These are phyloP conservation scores for Taphrorychus bicolor DNA, from an alignment of 2,888 invertebrate genomes.

Conservation along the genomic window DNA sequence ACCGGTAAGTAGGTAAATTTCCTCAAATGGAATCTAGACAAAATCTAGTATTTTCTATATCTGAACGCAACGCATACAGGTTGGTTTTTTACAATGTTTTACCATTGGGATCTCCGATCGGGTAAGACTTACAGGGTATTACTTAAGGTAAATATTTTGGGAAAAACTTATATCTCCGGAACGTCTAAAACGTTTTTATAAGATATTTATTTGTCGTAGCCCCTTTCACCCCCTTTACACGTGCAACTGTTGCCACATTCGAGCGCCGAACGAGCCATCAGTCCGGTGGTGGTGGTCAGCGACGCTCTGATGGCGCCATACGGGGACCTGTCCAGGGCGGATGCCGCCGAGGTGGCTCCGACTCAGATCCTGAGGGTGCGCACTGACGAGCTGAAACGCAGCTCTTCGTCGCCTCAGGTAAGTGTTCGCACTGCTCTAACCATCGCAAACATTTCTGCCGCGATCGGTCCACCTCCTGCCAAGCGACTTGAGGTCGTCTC, in stretches of 20 bases:
- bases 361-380: slow-evolving; percentile 60
- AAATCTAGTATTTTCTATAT: neutral
- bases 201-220: slow-evolving; percentile 38
- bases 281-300: slow-evolving; percentile 58
- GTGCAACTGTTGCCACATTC: slow-evolving; percentile 48
- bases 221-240: slow-evolving; percentile 47
- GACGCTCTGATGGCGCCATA: slow-evolving; percentile 54
- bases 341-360: slow-evolving; percentile 47
- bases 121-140: too few species aligned
- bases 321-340: slow-evolving; percentile 50
- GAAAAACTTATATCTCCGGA: too few species aligned
- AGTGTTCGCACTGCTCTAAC: slow-evolving; percentile 45
- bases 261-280: slow-evolving; percentile 52
- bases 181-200: too few species aligned
- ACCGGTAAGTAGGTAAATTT: slow-evolving; percentile 44
- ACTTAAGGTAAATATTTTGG: too few species aligned
- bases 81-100: too few species aligned
- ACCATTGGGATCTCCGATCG: too few species aligned
- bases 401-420: slow-evolving; percentile 70
- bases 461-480: slow-evolving; percentile 48
- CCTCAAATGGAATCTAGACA: slow-evolving; percentile 47
- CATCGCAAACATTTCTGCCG: slow-evolving; percentile 53
- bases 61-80: too few species aligned
- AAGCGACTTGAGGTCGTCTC: slow-evolving; percentile 47
- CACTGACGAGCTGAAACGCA: slow-evolving; percentile 67